Percentiles rank a stretch among this genome's conserved stretches.
Evolutionary conservation across 1,140 invertebrate genomes (phyloP).

Genomic region (Dendrolimus punctatus): DNA sequence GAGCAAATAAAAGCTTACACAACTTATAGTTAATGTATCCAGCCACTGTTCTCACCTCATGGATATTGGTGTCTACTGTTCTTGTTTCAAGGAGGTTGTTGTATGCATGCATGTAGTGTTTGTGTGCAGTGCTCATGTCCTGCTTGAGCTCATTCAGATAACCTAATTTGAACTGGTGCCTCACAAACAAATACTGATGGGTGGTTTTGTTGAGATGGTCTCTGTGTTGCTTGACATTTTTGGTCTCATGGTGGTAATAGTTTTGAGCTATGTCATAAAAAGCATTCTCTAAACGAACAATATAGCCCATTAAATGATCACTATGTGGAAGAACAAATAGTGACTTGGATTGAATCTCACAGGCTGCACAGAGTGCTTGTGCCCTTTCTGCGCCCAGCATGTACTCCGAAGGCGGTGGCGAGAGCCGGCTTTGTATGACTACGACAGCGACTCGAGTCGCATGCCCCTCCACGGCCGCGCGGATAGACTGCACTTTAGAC

Average conservation of each 20-base stretch:
- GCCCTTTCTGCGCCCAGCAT: conserved; percentile 90
- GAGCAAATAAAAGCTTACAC: conserved; percentile 89
- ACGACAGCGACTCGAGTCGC: conserved; percentile 91
- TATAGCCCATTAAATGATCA: conserved; percentile 88
- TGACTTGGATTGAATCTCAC: conserved; percentile 92
- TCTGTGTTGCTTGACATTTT: conserved; percentile 88
- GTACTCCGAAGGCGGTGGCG: conserved; percentile 88
- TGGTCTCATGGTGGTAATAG: conserved; percentile 93
- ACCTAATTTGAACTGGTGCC: conserved; percentile 98
- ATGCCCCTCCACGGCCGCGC: conserved; percentile 77
- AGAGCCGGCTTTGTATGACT: conserved; percentile 87
- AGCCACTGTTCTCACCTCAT: conserved; percentile 96
- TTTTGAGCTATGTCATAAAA: conserved; percentile 94
- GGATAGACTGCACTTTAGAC: conserved; percentile 88
- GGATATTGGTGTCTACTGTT: conserved; percentile 90
- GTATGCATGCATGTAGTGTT: conserved; percentile 96
- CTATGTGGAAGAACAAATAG: conserved; percentile 93
- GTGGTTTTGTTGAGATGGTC: conserved; percentile 94
- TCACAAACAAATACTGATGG: conserved; percentile 93
- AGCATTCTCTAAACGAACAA: conserved; percentile 88
- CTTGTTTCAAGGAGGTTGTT: conserved; percentile 89
- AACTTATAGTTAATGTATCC: conserved; percentile 97
- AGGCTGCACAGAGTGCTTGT: conserved; percentile 88
- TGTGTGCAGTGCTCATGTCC: conserved; percentile 90
- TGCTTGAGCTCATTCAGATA: conserved; percentile 95